Evolutionary conservation across 2,113 vertebrate genomes (phyloP).

Genomic region (Polypterus bichir): DNA sequence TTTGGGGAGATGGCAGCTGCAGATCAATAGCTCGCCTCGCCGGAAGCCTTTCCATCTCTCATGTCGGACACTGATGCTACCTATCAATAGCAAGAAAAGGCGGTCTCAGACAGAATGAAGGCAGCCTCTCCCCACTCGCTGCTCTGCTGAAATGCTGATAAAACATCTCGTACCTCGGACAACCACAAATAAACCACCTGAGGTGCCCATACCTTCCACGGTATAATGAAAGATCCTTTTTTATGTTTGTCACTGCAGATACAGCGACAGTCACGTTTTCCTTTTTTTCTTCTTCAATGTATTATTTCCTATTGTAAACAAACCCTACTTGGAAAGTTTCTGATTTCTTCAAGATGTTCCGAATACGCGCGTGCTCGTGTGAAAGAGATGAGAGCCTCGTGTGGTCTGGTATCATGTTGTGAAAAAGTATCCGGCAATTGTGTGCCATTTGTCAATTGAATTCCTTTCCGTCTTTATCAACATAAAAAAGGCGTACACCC

Average conservation of each 20-base stretch:
- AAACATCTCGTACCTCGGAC: conserved; percentile 52
- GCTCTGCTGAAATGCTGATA: conserved; percentile 54
- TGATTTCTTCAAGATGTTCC: conserved; percentile 54
- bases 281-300: conserved; percentile 26
- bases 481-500: conserved; percentile 21
- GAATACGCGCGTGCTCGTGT: conserved; percentile 1
- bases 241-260: conserved; percentile 22
- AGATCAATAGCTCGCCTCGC: conserved; percentile 65
- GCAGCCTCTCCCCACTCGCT: conserved; percentile 43
- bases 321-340: conserved; percentile 31
- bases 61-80: conserved; percentile 62
- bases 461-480: conserved; percentile 37
- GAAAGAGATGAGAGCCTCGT: conserved; percentile 19
- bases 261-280: conserved; percentile 35
- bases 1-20: conserved; percentile 40
- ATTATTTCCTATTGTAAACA: conserved; percentile 41
- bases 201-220: conserved; percentile 46
- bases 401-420: conserved; percentile 15
- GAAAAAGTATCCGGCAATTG: conserved; percentile 18
- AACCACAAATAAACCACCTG: conserved; percentile 56
- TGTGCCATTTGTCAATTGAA: conserved; percentile 39
- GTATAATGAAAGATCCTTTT: conserved; percentile 27
- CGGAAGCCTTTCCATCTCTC: conserved; percentile 64
- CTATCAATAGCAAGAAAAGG: conserved; percentile 69
- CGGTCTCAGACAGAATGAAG: conserved; percentile 55